These are phyloP conservation scores for Erpetoichthys calabaricus DNA, from an alignment of 2,797 vertebrate species.

Conservation along the genomic window DNA sequence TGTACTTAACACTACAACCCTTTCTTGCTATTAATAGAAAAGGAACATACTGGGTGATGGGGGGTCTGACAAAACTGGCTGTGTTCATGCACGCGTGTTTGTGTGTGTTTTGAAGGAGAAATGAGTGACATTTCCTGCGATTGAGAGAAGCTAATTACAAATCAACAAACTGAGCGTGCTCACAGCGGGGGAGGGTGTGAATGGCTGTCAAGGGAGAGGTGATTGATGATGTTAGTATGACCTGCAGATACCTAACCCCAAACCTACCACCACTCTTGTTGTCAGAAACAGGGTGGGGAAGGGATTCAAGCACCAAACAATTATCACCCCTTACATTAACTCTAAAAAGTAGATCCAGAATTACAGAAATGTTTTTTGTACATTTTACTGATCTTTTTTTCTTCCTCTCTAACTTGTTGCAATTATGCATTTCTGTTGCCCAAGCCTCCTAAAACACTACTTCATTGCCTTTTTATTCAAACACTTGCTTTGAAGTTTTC, in stretches of 20 bases:
- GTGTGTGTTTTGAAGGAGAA: constrained; percentile 31
- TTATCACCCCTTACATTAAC: constrained; percentile 10
- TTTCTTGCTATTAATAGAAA: too few species aligned
- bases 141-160: constrained; percentile 69
- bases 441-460: too few species aligned
- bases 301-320: constrained; percentile 22
- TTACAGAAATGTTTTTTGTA: too few species aligned
- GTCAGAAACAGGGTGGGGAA: constrained; percentile 13
- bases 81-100: constrained; percentile 6
- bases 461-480: too few species aligned
- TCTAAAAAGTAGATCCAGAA: background rate
- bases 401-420: too few species aligned
- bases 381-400: too few species aligned
- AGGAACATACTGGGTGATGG: background rate
- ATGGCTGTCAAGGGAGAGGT: constrained; percentile 46
- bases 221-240: constrained; percentile 77
- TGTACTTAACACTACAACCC: too few species aligned
- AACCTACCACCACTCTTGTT: too few species aligned
- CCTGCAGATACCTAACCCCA: constrained; percentile 41
- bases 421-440: too few species aligned
- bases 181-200: constrained; percentile 33
- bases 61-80: constrained; percentile 24
- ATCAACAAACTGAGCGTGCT: constrained; percentile 64
- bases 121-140: constrained; percentile 56
- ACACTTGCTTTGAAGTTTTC: too few species aligned